These are phyloP conservation scores for Syrista parreyssii DNA, from an alignment of 2,888 invertebrate species.

Conservation along the genomic window DNA sequence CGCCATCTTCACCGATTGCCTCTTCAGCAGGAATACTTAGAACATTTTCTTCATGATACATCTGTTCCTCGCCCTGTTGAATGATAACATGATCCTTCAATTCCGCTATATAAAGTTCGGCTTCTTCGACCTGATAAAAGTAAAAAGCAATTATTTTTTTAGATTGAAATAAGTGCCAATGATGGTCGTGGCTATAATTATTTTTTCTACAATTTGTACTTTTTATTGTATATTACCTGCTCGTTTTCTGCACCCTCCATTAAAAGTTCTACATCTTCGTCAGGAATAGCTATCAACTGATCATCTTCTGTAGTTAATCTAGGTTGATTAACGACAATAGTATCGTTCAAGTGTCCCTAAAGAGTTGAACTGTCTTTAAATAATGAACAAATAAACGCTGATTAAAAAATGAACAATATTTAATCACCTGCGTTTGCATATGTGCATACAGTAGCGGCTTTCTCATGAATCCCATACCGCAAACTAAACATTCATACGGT, in stretches of 20 bases:
- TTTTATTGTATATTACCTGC: constrained; percentile 38
- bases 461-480: constrained; percentile 86
- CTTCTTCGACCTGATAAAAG: constrained; percentile 53
- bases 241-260: constrained; percentile 54
- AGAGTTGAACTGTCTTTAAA: constrained; percentile 31
- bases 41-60: constrained; percentile 55
- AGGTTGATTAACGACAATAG: constrained; percentile 86
- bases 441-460: constrained; percentile 83
- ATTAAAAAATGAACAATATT: not conserved
- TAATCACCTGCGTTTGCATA: constrained; percentile 74
- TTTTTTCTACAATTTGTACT: not conserved
- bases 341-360: constrained; percentile 81
- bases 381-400: not conserved
- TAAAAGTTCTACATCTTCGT: constrained; percentile 58
- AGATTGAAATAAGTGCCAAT: not conserved
- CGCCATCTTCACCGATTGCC: constrained; percentile 40
- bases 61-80: constrained; percentile 59
- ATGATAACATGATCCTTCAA: constrained; percentile 69
- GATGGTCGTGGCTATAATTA: not conserved
- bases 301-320: constrained; percentile 73
- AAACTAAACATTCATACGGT: constrained; percentile 85
- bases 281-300: constrained; percentile 65
- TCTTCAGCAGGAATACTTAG: constrained; percentile 49
- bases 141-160: constrained; percentile 1
- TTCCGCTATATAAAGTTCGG: constrained; percentile 69